phyloP scores from a whole-genome alignment of 2,888 invertebrate species.

The Acanthosepion pharaonis region DNA sequence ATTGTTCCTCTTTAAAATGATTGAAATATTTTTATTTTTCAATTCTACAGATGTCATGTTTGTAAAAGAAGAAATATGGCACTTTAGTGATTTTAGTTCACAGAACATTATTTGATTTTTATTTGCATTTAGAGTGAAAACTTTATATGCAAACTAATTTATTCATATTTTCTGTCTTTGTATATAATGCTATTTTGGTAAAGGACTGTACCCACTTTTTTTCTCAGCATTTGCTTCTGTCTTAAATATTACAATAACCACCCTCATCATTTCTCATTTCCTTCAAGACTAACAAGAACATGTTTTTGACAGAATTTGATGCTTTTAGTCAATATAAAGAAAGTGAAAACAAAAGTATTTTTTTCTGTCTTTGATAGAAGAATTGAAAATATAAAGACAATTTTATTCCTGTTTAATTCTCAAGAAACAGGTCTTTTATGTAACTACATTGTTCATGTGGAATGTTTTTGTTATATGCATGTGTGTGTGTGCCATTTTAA shows the following conservation, averaged over 20 bases:
- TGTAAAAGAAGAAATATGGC: not conserved
- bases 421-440: no score
- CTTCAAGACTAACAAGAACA: not conserved
- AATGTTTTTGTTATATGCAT: no score
- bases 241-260: not conserved
- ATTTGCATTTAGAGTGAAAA: not conserved
- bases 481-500: no score
- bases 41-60: no score
- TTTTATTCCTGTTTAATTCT: no score
- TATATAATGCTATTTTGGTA: not conserved
- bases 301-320: not conserved
- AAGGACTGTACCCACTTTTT: not conserved
- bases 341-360: not conserved
- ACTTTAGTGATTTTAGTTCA: not conserved
- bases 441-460: no score
- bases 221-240: not conserved
- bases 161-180: not conserved
- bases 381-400: no score
- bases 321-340: not conserved
- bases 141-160: not conserved
- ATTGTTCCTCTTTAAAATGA: no score
- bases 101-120: not conserved
- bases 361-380: not conserved
- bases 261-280: not conserved
- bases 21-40: no score